A percentile compares a stretch with the other conserved stretches of the same genome.
Evolutionary conservation across 1,140 invertebrate genomes (phyloP).

Genomic region (Tenebrio molitor): DNA sequence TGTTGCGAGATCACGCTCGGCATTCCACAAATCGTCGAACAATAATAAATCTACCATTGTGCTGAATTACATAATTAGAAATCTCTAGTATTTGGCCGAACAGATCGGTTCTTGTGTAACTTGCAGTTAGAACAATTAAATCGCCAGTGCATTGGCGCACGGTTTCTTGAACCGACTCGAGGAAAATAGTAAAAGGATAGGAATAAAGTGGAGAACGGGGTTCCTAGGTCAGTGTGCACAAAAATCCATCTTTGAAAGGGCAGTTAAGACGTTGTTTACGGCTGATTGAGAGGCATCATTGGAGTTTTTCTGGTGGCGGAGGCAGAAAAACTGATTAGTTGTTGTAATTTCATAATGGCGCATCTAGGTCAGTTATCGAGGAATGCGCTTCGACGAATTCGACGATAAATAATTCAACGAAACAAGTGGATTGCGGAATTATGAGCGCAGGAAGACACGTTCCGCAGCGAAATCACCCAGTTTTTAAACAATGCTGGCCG

Average conservation of each 20-base stretch:
- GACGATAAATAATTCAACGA: slow-evolving; percentile 17
- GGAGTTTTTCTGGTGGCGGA: slow-evolving; percentile 12
- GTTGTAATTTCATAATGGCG: slow-evolving; percentile 24
- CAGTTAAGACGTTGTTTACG: slow-evolving; percentile 38
- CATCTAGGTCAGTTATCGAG: slow-evolving; percentile 17
- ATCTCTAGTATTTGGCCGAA: neutral
- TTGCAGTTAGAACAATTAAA: too few relatives aligned
- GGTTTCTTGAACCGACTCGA: neutral
- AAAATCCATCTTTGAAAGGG: slow-evolving; percentile 44
- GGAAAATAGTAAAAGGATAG: slow-evolving; percentile 43
- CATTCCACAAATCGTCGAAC: slow-evolving; percentile 13
- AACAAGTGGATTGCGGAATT: slow-evolving; percentile 19
- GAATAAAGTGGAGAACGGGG: slow-evolving; percentile 44
- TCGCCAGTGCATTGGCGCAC: too few relatives aligned
- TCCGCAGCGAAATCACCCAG: neutral
- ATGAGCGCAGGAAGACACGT: neutral
- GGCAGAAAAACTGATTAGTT: slow-evolving; percentile 24
- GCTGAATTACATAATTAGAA: slow-evolving; percentile 12
- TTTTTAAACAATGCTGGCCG: too few relatives aligned
- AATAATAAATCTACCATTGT: too few relatives aligned
- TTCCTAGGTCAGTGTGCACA: slow-evolving; percentile 47
- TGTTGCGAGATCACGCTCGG: neutral
- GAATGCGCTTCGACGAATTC: slow-evolving; percentile 15
- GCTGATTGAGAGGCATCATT: slow-evolving; percentile 4
- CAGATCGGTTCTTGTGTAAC: slow-evolving; percentile 12